These are phyloP conservation scores for Erynnis tages DNA, from an alignment of 2,888 invertebrate genomes.

Conservation along the genomic window DNA sequence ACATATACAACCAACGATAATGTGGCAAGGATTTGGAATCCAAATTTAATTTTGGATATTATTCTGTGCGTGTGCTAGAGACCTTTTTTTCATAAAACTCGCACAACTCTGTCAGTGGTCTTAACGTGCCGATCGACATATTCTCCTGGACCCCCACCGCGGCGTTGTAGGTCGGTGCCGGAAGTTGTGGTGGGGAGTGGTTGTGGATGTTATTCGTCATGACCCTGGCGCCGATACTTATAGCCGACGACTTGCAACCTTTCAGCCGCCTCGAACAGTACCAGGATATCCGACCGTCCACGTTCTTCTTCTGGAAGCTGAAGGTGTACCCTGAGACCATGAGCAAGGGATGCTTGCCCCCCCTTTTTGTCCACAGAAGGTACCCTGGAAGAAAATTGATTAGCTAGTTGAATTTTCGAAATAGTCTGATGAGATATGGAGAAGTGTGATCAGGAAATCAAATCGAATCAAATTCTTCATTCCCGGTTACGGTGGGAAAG, in stretches of 20 bases:
- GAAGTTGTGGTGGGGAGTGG: slow-evolving; percentile 57
- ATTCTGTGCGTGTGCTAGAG: too few relatives aligned
- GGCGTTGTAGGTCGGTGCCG: neutral
- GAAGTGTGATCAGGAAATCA: neutral
- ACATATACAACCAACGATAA: too few relatives aligned
- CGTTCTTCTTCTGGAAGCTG: slow-evolving; percentile 71
- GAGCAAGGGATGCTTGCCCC: slow-evolving; percentile 68
- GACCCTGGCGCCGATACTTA: slow-evolving; percentile 56
- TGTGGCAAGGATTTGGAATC: too few relatives aligned
- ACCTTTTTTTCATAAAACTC: too few relatives aligned
- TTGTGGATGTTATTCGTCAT: slow-evolving; percentile 57
- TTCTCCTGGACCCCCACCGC: neutral
- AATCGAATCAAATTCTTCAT: neutral
- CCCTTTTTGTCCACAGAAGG: slow-evolving; percentile 69
- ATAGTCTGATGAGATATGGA: neutral
- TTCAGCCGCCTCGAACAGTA: slow-evolving; percentile 70
- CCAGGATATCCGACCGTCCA: slow-evolving; percentile 69
- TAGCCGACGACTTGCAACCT: slow-evolving; percentile 67
- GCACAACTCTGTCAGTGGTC: too few relatives aligned
- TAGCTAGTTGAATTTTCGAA: neutral
- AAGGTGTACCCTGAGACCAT: slow-evolving; percentile 64
- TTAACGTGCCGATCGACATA: neutral
- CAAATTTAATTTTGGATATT: too few relatives aligned
- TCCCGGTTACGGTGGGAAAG: too few relatives aligned
- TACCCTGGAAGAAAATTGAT: slow-evolving; percentile 48